Conservation (phyloP, 2,113 vertebrate genomes). For the Limnothrissa miodon region DNA sequence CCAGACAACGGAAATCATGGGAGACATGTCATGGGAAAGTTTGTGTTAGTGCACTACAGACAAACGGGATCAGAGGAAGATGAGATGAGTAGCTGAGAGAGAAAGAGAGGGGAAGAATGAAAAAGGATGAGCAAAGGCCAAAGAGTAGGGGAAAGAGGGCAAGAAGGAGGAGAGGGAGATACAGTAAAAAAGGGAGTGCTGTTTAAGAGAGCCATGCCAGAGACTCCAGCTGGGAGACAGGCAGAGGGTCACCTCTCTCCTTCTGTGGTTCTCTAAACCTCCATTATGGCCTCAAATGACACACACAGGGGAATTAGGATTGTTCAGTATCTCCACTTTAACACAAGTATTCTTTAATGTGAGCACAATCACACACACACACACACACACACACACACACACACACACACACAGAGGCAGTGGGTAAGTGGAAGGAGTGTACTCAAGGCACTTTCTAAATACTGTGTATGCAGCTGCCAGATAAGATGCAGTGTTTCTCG, state of each 20-base stretch:
- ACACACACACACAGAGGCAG: constrained; percentile 8
- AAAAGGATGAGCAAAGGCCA: background rate
- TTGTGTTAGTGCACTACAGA: background rate
- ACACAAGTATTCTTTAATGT: background rate
- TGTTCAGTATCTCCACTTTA: constrained; percentile 16
- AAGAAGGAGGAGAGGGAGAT: background rate
- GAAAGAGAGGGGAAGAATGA: background rate
- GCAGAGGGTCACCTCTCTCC: background rate
- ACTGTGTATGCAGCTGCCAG: too few relatives aligned
- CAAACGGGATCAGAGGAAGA: background rate
- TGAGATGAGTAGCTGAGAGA: background rate
- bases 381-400: constrained; percentile 19
- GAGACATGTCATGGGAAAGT: constrained; percentile 22
- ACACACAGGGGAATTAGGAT: background rate
- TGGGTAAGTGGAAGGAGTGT: too few relatives aligned
- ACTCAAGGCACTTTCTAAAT: too few relatives aligned
- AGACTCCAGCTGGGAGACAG: background rate
- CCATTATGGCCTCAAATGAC: background rate
- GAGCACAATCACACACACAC: constrained; percentile 25
- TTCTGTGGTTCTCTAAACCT: background rate
- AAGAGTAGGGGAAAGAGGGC: background rate
- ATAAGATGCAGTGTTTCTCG: too few relatives aligned
- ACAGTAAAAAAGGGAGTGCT: background rate
- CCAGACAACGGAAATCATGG: background rate
- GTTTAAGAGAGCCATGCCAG: background rate